These are phyloP conservation scores for Rhynchopsitta pachyrhyncha DNA, from an alignment of 2,113 vertebrate species.

Conservation along the genomic window DNA sequence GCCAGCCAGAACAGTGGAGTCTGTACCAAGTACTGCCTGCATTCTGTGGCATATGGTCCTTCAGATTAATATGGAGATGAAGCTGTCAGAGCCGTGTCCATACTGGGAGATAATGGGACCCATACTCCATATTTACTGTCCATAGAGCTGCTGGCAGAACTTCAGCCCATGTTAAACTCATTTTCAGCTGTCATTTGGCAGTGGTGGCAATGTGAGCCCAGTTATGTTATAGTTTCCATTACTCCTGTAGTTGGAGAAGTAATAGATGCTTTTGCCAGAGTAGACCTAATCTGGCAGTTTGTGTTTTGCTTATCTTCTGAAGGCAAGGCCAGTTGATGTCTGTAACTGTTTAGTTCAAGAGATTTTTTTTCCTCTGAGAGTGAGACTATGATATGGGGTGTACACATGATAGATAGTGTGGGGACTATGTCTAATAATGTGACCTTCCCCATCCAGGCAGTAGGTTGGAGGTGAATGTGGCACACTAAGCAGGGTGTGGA, in stretches of 20 bases:
- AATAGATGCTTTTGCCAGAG: background rate
- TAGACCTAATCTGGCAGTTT: background rate
- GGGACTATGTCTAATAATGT: background rate
- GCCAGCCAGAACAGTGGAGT: background rate
- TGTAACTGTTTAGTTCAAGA: background rate
- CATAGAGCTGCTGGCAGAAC: conserved; percentile 32
- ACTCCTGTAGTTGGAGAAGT: background rate
- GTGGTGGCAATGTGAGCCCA: background rate
- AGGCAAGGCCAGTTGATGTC: background rate
- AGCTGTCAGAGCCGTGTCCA: conserved; percentile 21
- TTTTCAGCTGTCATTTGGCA: conserved; percentile 43
- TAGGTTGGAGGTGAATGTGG: background rate
- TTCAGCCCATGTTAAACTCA: conserved; percentile 7
- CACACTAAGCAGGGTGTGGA: background rate
- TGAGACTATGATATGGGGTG: accelerated
- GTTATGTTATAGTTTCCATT: background rate
- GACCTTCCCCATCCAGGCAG: background rate
- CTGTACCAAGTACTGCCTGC: background rate
- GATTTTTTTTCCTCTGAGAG: background rate
- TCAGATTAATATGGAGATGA: background rate
- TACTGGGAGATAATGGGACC: conserved; percentile 29
- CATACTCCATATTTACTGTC: conserved; percentile 3
- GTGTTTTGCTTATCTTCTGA: background rate
- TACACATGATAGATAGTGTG: accelerated
- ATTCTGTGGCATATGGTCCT: background rate